phyloP scores from a whole-genome alignment of 2,888 invertebrate species.

The Cistogaster globosa region DNA sequence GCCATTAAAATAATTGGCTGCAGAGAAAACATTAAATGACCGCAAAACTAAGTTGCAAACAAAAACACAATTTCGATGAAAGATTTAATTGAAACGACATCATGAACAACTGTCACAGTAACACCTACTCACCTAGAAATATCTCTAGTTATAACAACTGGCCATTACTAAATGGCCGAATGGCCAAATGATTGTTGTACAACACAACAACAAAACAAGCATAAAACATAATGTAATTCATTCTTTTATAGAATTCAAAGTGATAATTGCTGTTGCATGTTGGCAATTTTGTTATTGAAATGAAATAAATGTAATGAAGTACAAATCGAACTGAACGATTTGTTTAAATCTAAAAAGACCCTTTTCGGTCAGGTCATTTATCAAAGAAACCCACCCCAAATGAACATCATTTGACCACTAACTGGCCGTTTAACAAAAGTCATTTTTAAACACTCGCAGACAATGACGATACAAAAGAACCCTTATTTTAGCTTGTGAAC shows the following conservation, averaged over 20 bases:
- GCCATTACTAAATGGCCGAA: too few relatives aligned
- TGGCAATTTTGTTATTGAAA: constrained; percentile 38
- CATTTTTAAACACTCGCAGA: constrained; percentile 9
- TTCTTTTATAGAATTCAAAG: constrained; percentile 42
- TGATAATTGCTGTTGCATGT: constrained; percentile 61
- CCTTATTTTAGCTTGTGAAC: constrained; percentile 16
- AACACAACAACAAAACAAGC: not conserved
- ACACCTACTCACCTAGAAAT: constrained; percentile 58
- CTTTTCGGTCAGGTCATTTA: constrained; percentile 52
- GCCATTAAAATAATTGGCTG: constrained; percentile 50
- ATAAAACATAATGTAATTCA: constrained; percentile 11
- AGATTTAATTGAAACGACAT: constrained; percentile 18
- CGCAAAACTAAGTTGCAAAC: constrained; percentile 36
- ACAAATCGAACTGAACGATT: too few relatives aligned
- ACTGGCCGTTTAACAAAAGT: constrained; percentile 44
- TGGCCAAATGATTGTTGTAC: too few relatives aligned
- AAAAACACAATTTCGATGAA: not conserved
- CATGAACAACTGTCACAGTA: constrained; percentile 54
- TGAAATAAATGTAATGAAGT: not conserved
- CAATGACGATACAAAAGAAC: constrained; percentile 23
- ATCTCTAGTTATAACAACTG: not conserved
- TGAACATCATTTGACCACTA: constrained; percentile 46
- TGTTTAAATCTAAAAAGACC: not conserved
- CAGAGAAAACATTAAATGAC: constrained; percentile 5
- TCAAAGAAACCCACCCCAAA: constrained; percentile 48